Base-by-base conservation (phyloP, 2,797 vertebrate genomes). In the Siniperca scherzeri region DNA sequence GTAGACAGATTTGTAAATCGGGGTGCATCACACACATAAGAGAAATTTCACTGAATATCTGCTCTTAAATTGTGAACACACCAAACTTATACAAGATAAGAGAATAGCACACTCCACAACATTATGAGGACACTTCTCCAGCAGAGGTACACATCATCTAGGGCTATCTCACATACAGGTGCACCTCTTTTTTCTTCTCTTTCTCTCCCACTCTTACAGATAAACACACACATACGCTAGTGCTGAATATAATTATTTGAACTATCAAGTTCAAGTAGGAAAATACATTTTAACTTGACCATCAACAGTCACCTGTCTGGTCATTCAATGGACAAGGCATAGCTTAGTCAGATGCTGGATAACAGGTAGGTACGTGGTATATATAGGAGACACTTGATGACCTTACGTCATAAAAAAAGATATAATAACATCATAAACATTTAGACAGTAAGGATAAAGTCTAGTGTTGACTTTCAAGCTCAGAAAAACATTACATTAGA, bases 401-500 rank as follows among this genome's bases (percentile, higher is more conserved):
- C n/a, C 70, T 56, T 0, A 27, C 52, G 57, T 78, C 16, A 60
- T 72, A 57, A 70, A n/a, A 67, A 27, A 80, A 2, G 7, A 59
- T 9, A 75, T 11, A 71, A 36, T 30, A 73, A 36, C 27, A 69
- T 66, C 7, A 80, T 42, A 83, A 52, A 65, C 10, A 55, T 61
- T 61, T 55, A 22, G 4, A 71, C 62, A 66, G 50, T 30, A 42
- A 67, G 40, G 12, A 70, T 30, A 8, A 48, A 74, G 50, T 21
- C 33, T 38, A 42, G 21, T n/a, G 30, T 30, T 30, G 30, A 30
- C 30, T 30, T 30, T 61, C 33, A 57, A 30, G 1, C 68, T 75
- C 2, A 13, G 40, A 67, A 78, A 69, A 80, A 64, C 55, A 78
- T 33, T 42, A 69, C 25, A 70, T 75, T 38, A 57, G 17, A 83